Conservation (phyloP, 2,888 invertebrate species). For the Sepiola atlantica region DNA sequence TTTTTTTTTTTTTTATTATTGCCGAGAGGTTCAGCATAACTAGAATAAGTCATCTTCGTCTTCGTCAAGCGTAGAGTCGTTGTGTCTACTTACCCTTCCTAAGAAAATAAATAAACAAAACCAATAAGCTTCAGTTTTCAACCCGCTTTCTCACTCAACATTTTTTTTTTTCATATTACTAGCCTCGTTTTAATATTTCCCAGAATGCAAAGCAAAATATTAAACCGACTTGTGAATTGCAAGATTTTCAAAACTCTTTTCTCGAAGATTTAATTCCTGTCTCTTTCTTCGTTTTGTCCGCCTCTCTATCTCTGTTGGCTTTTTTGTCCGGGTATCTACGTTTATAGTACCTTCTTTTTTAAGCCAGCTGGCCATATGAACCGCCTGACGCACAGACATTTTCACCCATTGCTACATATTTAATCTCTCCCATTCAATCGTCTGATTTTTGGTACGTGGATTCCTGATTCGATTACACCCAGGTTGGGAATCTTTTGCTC, state of each 20-base stretch:
- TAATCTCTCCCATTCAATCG: too few species aligned
- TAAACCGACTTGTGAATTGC: not conserved
- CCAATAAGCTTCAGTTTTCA: not conserved
- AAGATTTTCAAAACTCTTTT: not conserved
- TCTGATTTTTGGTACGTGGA: too few species aligned
- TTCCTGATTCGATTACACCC: too few species aligned
- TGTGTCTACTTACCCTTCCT: not conserved
- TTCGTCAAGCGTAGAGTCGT: not conserved
- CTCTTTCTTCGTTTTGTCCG: too few species aligned
- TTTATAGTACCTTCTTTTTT: too few species aligned
- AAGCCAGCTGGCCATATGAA: too few species aligned
- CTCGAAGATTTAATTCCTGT: not conserved
- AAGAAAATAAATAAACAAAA: not conserved
- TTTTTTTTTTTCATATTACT: not conserved
- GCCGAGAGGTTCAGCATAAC: not conserved
- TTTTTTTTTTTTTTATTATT: not conserved
- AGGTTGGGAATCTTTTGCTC: too few species aligned
- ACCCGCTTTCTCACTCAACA: not conserved
- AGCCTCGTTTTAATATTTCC: not conserved
- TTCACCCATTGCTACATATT: too few species aligned
- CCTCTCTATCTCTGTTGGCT: too few species aligned
- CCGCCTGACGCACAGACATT: too few species aligned
- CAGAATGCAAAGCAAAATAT: slow-evolving; percentile 22
- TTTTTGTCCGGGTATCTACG: too few species aligned
- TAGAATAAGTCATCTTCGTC: not conserved